A percentile compares a stretch with the other conserved stretches of the same genome.
Conservation (phyloP, 2,113 vertebrate species). For the Plestiodon gilberti region DNA sequence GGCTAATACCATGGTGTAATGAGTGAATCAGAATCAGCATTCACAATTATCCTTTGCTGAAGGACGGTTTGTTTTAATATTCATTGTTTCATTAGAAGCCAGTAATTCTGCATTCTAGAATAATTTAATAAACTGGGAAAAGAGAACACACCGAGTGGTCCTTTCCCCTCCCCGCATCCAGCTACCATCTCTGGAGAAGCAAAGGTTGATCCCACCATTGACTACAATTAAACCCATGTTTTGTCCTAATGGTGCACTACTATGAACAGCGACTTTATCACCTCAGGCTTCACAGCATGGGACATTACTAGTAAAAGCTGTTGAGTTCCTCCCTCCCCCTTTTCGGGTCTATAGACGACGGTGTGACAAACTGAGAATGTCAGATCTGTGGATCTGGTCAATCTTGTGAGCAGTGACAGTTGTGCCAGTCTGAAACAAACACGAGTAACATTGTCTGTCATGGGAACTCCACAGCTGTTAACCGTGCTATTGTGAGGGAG, state of each 20-base stretch:
- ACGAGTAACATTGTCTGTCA: slow-evolving; percentile 82
- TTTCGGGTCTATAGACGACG: slow-evolving; percentile 43
- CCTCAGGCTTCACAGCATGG: slow-evolving; percentile 65
- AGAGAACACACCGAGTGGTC: not conserved
- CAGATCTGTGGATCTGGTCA: slow-evolving; percentile 72
- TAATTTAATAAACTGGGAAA: not conserved
- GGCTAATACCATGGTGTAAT: not conserved
- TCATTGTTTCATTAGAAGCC: not conserved
- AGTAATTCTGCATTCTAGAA: not conserved
- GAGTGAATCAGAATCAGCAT: not conserved
- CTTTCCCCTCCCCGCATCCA: not conserved
- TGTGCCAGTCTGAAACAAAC: slow-evolving; percentile 73
- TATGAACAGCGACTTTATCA: slow-evolving; percentile 65
- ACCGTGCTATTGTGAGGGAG: slow-evolving; percentile 78
- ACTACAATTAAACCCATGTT: slow-evolving; percentile 69
- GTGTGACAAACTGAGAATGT: slow-evolving; percentile 55
- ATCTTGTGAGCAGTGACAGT: slow-evolving; percentile 78
- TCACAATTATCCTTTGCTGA: not conserved
- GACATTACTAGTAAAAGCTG: slow-evolving; percentile 60
- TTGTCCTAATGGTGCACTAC: slow-evolving; percentile 52
- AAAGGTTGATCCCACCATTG: slow-evolving; percentile 45
- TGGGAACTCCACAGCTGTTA: slow-evolving; percentile 88
- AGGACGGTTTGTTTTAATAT: not conserved
- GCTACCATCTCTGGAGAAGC: slow-evolving; percentile 41
- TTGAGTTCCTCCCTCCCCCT: not conserved